Evolutionary conservation across 2,113 vertebrate species (phyloP), one percentile per base, ranked within the genome.

Genomic region (Odocoileus virginianus): DNA sequence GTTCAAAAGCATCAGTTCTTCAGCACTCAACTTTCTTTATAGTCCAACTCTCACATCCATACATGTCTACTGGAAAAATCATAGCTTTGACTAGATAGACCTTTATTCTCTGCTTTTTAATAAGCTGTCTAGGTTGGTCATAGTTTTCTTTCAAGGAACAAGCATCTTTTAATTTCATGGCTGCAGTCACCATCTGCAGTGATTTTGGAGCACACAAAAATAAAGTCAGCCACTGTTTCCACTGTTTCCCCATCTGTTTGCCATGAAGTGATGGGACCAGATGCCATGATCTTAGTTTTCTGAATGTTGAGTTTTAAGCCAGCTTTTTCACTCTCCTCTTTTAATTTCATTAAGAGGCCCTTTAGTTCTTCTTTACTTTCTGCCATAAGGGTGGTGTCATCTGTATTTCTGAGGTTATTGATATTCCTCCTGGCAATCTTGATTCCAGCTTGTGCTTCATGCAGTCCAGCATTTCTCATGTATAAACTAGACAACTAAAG

Each of bases 21-120:
- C n/a, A 11, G n/a, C 0, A 0, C 17, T 67, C 64, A 36, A n/a
- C 33, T 67, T 67, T 67, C 33, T 67, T 36, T 21, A 21, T 36
- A 67, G 33, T 67, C 17, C 64, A 67, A 36, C 33, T 21, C 33
- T 67, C 33, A 21, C 64, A 67, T 67, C 17, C 64, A 67, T 67
- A 36, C 17, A 21, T 36, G n/a, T 36, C 64, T 17, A 36, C n/a
- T 36, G 64, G 33, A 36, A 67, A 67, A 67, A 67, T 8, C 33
- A 21, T 36, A 36, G 33, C n/a, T n/a, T 67, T 19, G n/a, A 67
- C n/a, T 21, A 67, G 64, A 36, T 9, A 67, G 64, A 67, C 17
- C 17, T 67, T 67, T 67, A 17, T 36, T 67, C 64, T 67, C 64
- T 67, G 33, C 64, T 67, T 67, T 67, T 67, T 10, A 67, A 67